These are phyloP conservation scores for Enoplosus armatus DNA, from an alignment of 2,797 vertebrate genomes.

Conservation along the genomic window DNA sequence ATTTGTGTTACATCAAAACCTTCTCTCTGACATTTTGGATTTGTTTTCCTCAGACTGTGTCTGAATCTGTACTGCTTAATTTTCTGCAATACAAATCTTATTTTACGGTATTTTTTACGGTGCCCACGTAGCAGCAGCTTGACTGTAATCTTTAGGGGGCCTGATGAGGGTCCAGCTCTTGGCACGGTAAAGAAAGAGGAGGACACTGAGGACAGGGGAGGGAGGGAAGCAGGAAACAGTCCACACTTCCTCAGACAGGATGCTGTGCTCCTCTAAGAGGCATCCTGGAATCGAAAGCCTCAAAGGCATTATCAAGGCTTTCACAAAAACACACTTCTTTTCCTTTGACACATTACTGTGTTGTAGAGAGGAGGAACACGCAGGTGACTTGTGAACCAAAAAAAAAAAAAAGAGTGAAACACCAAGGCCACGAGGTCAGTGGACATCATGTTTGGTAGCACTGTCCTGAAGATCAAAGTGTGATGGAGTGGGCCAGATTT, in stretches of 20 bases:
- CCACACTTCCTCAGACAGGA: slow-evolving; percentile 85
- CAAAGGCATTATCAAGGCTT: slow-evolving; percentile 61
- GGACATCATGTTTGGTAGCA: slow-evolving; percentile 2
- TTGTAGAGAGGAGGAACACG: slow-evolving; percentile 12
- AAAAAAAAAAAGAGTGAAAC: slow-evolving; percentile 45
- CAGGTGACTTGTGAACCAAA: slow-evolving; percentile 2
- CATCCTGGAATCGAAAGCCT: slow-evolving; percentile 82
- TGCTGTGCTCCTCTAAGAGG: slow-evolving; percentile 78
- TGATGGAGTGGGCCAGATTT: neutral
- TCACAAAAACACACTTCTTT: slow-evolving; percentile 60
- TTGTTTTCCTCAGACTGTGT: neutral
- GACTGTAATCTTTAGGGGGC: slow-evolving; percentile 23
- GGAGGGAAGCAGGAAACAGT: slow-evolving; percentile 78
- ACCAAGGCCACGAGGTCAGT: slow-evolving; percentile 7
- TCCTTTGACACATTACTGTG: slow-evolving; percentile 49
- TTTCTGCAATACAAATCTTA: neutral
- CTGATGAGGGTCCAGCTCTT: slow-evolving; percentile 58
- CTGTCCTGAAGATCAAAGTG: slow-evolving; percentile 33
- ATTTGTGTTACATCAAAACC: neutral
- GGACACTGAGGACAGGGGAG: slow-evolving; percentile 55
- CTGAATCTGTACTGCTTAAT: neutral
- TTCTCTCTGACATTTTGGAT: neutral
- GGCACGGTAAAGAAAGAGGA: slow-evolving; percentile 61
- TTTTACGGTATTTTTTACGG: neutral
- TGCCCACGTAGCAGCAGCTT: neutral